Evolutionary conservation across 1,140 invertebrate species (phyloP), one percentile per base, ranked within the genome.

Genomic region (Drosophila lacteicornis): DNA sequence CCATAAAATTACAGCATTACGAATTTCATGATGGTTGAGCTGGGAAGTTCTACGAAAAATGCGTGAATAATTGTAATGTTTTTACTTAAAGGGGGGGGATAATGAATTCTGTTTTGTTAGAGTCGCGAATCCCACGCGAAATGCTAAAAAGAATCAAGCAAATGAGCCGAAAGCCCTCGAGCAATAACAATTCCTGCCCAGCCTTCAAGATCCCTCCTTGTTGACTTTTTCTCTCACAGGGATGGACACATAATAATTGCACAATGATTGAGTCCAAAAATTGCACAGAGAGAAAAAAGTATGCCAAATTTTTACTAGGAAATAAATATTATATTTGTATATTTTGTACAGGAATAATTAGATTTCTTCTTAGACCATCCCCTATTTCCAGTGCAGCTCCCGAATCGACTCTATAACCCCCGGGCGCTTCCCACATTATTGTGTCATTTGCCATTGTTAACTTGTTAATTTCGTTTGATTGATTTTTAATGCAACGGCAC

Each of bases 381-480:
- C 1, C 5, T n/a, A 13, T 50, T 38, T 53, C 17, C 42, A 66
- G 62, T 63, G 57, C 42, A 38, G 40, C 13, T 43, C 53, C 40
- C 51, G 42, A 74, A 33, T 66, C 55, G 45, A 61, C 22, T 55
- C 36, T 49, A 30, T 69, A 25, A 36, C 70, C 83, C 76, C 60
- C 59, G 83, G 76, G 83, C 85, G 79, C 63, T 86, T 87, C 82
- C 82, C 82, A 85, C 82, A 85, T 61, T 63, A 63, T 51, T 50
- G 36, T 40, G 55, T 61, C 47, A 49, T 33, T 58, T 58, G 53
- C 59, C 69, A 85, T 90, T 90, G 85, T 90, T 90, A 90, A 90
- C 79, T 90, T 90, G 85, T 90, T 90, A 90, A 90, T 90, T 90
- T 90, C 86, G 58, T 79, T 82, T 90, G 85, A 90, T 90, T 90